A percentile compares a stretch with the other conserved stretches of the same genome.
Conservation (phyloP, 1,140 invertebrate genomes). For the Solen grandis region DNA sequence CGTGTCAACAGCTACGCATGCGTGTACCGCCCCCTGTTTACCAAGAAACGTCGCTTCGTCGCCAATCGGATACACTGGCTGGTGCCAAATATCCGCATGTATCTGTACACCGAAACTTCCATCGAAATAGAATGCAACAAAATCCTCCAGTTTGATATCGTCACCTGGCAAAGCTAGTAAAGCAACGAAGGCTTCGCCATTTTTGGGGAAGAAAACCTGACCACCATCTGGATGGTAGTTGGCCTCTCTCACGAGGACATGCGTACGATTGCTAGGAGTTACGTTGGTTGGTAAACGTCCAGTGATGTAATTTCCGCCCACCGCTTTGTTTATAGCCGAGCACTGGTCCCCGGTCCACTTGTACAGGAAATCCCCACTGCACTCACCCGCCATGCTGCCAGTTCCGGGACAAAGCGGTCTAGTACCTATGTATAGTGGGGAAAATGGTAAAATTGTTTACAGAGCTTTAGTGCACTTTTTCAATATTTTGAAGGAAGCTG, state of each 20-base stretch:
- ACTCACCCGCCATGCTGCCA: slow-evolving; percentile 47
- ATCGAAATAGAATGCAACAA: slow-evolving; percentile 61
- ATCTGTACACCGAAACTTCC: slow-evolving; percentile 60
- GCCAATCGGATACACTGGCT: slow-evolving; percentile 52
- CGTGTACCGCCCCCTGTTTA: slow-evolving; percentile 59
- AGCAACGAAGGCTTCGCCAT: slow-evolving; percentile 51
- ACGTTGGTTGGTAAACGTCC: slow-evolving; percentile 56
- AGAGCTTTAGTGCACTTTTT: not conserved
- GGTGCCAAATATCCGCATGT: slow-evolving; percentile 60
- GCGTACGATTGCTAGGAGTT: slow-evolving; percentile 44
- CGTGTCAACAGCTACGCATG: slow-evolving; percentile 56
- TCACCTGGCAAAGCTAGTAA: slow-evolving; percentile 53
- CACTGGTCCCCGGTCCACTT: slow-evolving; percentile 58
- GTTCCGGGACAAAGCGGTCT: slow-evolving; percentile 52
- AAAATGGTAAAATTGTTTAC: not conserved
- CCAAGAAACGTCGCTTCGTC: slow-evolving; percentile 56
- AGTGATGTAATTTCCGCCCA: slow-evolving; percentile 52
- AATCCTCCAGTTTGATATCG: slow-evolving; percentile 53
- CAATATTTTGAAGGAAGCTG: not conserved
- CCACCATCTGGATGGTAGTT: slow-evolving; percentile 61
- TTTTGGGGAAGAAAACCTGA: slow-evolving; percentile 56
- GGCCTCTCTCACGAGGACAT: slow-evolving; percentile 54
- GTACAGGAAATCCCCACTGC: slow-evolving; percentile 54
- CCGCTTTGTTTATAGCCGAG: slow-evolving; percentile 53
- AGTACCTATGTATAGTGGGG: slow-evolving; percentile 21